phyloP scores from a whole-genome alignment of 1,140 invertebrate species.

The Lordiphosa collinella region DNA sequence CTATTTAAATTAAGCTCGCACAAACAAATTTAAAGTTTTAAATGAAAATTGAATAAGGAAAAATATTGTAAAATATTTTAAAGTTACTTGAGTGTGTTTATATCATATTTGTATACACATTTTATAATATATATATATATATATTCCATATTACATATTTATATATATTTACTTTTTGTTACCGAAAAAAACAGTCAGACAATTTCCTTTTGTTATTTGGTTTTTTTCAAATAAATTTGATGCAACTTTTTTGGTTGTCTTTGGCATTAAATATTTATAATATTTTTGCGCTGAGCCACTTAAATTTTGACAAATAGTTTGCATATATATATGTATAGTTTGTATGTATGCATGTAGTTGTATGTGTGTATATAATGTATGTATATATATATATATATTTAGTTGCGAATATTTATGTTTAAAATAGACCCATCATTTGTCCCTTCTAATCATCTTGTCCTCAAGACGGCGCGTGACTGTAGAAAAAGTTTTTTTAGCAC shows the following conservation, averaged over 20 bases:
- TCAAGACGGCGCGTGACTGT: constrained; percentile 34
- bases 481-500: constrained; percentile 42
- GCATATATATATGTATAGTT: constrained; percentile 10
- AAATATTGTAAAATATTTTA: constrained; percentile 39
- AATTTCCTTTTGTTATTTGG: constrained; percentile 33
- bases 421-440: constrained; percentile 39
- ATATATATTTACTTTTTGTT: constrained; percentile 48
- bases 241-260: constrained; percentile 14
- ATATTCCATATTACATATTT: constrained; percentile 47
- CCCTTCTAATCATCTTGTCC: constrained; percentile 28
- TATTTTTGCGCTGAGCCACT: constrained; percentile 74
- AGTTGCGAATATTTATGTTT: constrained; percentile 33
- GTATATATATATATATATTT: constrained; percentile 36
- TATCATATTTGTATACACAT: constrained; percentile 24
- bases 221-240: constrained; percentile 55
- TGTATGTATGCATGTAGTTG: constrained; percentile 31
- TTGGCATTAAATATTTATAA: constrained; percentile 66
- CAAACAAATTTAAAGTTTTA: constrained; percentile 41
- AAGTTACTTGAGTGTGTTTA: constrained; percentile 55
- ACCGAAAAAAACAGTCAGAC: constrained; percentile 69
- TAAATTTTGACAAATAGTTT: constrained; percentile 51
- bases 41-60: constrained; percentile 40
- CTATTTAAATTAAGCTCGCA: constrained; percentile 52
- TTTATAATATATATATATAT: constrained; percentile 33
- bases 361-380: constrained; percentile 28